These are phyloP conservation scores for Stramonita haemastoma DNA, from an alignment of 2,888 invertebrate genomes.

Conservation along the genomic window DNA sequence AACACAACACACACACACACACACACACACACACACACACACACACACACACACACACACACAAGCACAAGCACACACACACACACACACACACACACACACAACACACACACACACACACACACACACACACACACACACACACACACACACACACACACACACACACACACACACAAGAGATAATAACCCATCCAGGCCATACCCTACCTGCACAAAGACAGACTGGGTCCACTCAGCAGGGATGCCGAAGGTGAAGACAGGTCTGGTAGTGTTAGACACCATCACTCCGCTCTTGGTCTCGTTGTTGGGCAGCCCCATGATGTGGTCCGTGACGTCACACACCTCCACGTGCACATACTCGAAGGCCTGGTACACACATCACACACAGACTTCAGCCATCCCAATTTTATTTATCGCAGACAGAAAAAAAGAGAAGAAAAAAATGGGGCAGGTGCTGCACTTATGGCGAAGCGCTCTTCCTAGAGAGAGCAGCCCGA, in stretches of 20 bases:
- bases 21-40: neutral
- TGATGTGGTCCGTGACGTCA: conserved; percentile 51
- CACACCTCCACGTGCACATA: conserved; percentile 59
- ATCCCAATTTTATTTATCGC: neutral
- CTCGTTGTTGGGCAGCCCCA: conserved; percentile 50
- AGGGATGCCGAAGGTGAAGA: conserved; percentile 54
- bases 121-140: neutral
- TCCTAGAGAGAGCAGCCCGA: no score
- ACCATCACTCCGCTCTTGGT: conserved; percentile 48
- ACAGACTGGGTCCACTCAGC: conserved; percentile 28
- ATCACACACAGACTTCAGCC: neutral
- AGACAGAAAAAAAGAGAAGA: neutral
- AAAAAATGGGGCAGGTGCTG: no score
- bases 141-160: neutral
- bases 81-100: neutral
- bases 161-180: neutral
- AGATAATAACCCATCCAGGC: neutral
- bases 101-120: neutral
- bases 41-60: conserved; percentile 12
- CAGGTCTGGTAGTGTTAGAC: conserved; percentile 48
- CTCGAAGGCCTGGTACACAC: conserved; percentile 52
- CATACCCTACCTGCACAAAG: conserved; percentile 18
- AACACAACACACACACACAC: neutral
- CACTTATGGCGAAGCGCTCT: no score
- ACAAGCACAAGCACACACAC: neutral